Base-by-base conservation (phyloP, 2,888 invertebrate species). In the Linyphia triangularis region DNA sequence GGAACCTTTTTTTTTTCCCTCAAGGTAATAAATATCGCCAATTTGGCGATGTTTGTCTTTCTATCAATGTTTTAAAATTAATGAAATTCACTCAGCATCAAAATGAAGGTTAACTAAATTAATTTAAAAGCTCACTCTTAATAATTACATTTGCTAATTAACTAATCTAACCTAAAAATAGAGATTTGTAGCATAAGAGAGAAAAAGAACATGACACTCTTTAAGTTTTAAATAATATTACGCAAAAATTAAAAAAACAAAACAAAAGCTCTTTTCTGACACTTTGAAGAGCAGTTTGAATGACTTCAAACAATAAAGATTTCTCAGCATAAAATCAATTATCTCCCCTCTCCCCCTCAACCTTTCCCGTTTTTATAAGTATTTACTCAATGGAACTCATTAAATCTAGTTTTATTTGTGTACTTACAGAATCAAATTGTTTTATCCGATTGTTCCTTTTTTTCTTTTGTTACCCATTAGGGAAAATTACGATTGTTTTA, bases 321-420 rank as follows among this genome's bases (percentile, higher is more conserved):
- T 51, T 51, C n/a, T 51, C 51, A 51, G 51, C 51, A 51, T n/a
- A 51, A 51, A 51, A 51, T 51, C 51, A 51, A 51, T 51, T 51
- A 51, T 40, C 16, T 16, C 40, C 16, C 40, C 40, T 13, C 51
- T 51, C n/a, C 51, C 51, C 51, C 51, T n/a, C 5, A 5, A n/a
- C n/a, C n/a, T 51, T 51, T 51, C n/a, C 51, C 3, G 13, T 51
- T 1, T 51, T 33, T 33, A 33, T 33, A 4, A 33, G 33, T 6
- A 6, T 33, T 51, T 0, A 51, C 16, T 51, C 16, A 51, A 51
- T 51, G n/a, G n/a, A 51, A 2, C 6, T 51, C 51, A 51, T 51
- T 51, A 51, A 51, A 51, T 51, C 16, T 5, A 51, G 51, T 13
- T 51, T 51, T 51, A n/a, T n/a, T 51, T 51, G 51, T 51, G 51